Percentiles rank a stretch among this genome's conserved stretches.
These are phyloP conservation scores for Cataglyphis albicans DNA, from an alignment of 2,888 invertebrate species.

Conservation along the genomic window DNA sequence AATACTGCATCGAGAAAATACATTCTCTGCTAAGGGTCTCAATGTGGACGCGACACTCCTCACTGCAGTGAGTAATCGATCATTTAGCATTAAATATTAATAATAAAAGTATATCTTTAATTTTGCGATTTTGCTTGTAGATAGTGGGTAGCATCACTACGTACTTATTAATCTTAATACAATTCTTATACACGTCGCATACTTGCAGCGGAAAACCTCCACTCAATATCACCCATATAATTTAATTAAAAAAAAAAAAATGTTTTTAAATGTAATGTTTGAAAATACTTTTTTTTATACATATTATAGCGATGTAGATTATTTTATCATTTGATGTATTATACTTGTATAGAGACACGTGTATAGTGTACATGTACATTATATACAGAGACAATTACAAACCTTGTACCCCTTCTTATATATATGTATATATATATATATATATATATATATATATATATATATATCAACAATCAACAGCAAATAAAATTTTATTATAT, in stretches of 20 bases:
- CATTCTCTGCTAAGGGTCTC: slow-evolving; percentile 77
- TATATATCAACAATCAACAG: background rate
- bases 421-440: background rate
- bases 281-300: background rate
- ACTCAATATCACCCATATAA: background rate
- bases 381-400: background rate
- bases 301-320: background rate
- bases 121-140: slow-evolving; percentile 65
- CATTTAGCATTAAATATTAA: background rate
- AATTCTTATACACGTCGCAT: slow-evolving; percentile 66
- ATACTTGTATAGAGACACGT: background rate
- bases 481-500: background rate
- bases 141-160: slow-evolving; percentile 77
- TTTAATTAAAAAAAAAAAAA: background rate
- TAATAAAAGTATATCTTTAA: background rate
- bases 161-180: slow-evolving; percentile 79
- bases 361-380: background rate
- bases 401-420: background rate
- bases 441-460: background rate
- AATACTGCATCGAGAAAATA: slow-evolving; percentile 76
- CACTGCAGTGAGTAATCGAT: slow-evolving; percentile 69
- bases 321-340: background rate
- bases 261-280: background rate
- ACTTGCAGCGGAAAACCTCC: slow-evolving; percentile 3
- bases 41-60: slow-evolving; percentile 76